Conservation (phyloP, 2,888 invertebrate genomes). For the Torymus aiolomorphi region DNA sequence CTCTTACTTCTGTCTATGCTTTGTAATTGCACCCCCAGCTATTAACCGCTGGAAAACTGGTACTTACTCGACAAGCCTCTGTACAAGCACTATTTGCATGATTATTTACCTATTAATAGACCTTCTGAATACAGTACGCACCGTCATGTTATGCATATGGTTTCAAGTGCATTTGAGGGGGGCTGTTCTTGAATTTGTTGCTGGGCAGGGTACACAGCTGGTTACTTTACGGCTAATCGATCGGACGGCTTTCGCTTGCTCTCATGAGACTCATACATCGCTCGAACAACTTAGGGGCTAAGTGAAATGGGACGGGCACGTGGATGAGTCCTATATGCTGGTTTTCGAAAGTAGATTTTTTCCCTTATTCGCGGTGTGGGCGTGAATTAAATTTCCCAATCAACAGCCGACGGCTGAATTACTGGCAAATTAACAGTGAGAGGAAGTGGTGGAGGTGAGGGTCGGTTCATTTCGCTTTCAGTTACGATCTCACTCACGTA, state of each 20-base stretch:
- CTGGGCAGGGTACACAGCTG: background rate
- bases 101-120: no score
- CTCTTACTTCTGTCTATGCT: no score
- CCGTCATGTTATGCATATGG: no score
- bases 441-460: no score
- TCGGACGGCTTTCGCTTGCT: conserved; percentile 46
- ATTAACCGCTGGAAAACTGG: no score
- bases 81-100: no score
- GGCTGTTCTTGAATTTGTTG: background rate
- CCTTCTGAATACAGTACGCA: no score
- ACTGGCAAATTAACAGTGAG: conserved; percentile 4
- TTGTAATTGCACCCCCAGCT: no score
- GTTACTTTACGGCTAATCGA: conserved; percentile 57
- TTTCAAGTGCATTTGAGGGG: conserved; percentile 9
- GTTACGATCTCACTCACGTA: no score
- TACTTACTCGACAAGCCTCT: no score
- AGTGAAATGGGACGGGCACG: conserved; percentile 14
- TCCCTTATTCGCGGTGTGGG: background rate
- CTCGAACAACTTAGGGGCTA: conserved; percentile 44
- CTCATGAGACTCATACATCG: conserved; percentile 48
- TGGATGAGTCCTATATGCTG: background rate
- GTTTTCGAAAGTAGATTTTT: conserved; percentile 7
- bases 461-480: no score
- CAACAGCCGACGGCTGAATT: background rate
- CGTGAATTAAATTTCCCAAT: conserved; percentile 42